phyloP scores from a whole-genome alignment of 2,797 vertebrate species.

The Tokudaia tokunoshimensis region DNA sequence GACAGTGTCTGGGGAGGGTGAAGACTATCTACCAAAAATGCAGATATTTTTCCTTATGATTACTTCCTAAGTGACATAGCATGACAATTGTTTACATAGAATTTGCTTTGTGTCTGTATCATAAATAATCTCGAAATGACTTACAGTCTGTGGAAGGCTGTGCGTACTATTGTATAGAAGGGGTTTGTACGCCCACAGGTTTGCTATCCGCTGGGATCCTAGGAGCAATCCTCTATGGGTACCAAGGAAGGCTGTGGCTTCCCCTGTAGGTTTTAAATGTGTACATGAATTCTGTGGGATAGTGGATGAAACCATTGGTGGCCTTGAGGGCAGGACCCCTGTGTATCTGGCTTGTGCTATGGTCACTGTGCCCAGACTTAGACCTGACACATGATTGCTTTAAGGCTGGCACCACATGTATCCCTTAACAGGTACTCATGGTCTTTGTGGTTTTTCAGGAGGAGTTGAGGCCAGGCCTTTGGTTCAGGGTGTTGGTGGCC shows the following conservation, averaged over 20 bases:
- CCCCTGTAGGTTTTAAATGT: neutral
- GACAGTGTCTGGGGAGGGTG: neutral
- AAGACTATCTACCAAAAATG: neutral
- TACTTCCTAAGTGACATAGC: neutral
- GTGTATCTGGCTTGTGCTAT: neutral
- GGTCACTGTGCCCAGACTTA: neutral
- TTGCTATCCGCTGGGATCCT: neutral
- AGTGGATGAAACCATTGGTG: neutral
- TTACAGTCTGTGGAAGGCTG: neutral
- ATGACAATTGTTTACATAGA: neutral
- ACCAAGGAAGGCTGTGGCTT: neutral
- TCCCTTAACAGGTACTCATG: neutral
- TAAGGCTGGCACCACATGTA: rapidly evolving
- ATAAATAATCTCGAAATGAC: neutral
- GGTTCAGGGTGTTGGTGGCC: slow-evolving; percentile 89
- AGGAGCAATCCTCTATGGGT: neutral
- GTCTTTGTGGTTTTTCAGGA: slow-evolving; percentile 85
- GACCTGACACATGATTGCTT: rapidly evolving
- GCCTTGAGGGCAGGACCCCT: neutral
- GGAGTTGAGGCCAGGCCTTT: slow-evolving; percentile 89
- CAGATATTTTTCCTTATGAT: neutral
- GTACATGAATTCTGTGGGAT: neutral
- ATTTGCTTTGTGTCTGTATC: neutral
- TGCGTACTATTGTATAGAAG: neutral
- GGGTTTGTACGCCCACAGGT: neutral